A percentile compares a stretch with the other conserved stretches of the same genome.
phyloP scores from a whole-genome alignment of 53 echinoderm and acorn worm genomes.

The Patiria pectinifera region DNA sequence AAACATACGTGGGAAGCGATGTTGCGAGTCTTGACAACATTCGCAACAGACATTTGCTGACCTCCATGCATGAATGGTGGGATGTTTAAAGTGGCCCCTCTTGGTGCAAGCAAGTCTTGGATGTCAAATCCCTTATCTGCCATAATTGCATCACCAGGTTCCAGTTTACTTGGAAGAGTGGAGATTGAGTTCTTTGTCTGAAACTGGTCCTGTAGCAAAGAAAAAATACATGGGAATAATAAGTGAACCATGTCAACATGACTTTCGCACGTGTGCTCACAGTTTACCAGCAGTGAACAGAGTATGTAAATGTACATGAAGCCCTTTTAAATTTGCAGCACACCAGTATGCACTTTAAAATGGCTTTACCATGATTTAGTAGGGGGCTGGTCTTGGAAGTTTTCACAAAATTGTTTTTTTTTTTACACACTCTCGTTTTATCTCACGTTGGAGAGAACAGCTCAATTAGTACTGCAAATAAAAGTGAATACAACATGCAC shows the following conservation, averaged over 20 bases:
- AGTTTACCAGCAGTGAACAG: not conserved
- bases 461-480: too few species aligned
- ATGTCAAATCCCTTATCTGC: constrained; percentile 35
- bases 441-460: too few species aligned
- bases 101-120: constrained; percentile 24
- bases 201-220: constrained; percentile 25
- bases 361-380: too few species aligned
- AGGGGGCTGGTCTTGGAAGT: too few species aligned
- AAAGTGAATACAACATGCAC: too few species aligned
- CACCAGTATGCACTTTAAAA: too few species aligned
- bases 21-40: constrained; percentile 12
- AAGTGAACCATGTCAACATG: too few species aligned
- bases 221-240: not conserved
- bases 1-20: constrained; percentile 19
- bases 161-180: not conserved
- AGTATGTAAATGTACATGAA: not conserved
- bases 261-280: too few species aligned
- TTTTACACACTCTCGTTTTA: too few species aligned
- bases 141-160: constrained; percentile 16
- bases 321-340: too few species aligned
- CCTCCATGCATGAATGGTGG: constrained; percentile 30
- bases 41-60: constrained; percentile 24
- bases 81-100: not conserved
- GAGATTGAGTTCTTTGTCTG: constrained; percentile 20
- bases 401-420: too few species aligned